Evolutionary conservation across 2,888 invertebrate genomes (phyloP), one percentile per base, ranked within the genome.

Genomic region (Eurytoma adleriae): DNA sequence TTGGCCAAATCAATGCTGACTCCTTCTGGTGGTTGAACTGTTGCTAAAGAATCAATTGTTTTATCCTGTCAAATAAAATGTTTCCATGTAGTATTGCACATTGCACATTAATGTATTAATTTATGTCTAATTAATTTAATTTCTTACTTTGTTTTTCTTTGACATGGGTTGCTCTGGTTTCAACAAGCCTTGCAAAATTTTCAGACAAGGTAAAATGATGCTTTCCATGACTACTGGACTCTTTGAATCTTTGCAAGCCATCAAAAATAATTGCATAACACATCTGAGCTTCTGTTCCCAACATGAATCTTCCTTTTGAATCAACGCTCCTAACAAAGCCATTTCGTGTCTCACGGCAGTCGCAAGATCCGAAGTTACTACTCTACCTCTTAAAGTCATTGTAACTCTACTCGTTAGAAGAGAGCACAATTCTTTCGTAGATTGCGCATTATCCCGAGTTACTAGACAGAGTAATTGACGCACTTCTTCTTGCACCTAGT

Each of bases 221-320:
- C 96, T 96, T 88, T 97, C 97, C 92, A 97, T 94, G 0, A 98
- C 96, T 72, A 96, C 95, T 0, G 97, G 96, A 86, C 96, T 96
- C 82, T 95, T 94, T 0, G 96, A 94, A 90, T 94, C 93, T 75
- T 94, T 93, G 84, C 95, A 95, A 4, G 96, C 95, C 91, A 94
- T 93, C 76, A 97, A 92, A 92, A 98, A 98, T 73, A 98, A 92
- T 84, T 95, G 95, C 92, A 98, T 96, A 82, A 98, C 96, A 88
- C 96, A 96, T 67, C 96, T 94, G 0, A 99, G 92, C 87, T 98
- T 95, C 82, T 96, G 94, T 89, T 99, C 98, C 99, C 99, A 99
- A 89, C 98, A 98, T 3, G 96, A 94, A 90, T 99, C 99, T 87
- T 98, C 97, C 84, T 97, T 97, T 85, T 97, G 96, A 1, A 98